A percentile compares a stretch with the other conserved stretches of the same genome.
Evolutionary conservation across 2,888 invertebrate species (phyloP).

Genomic region (Chymomyza fuscimana): DNA sequence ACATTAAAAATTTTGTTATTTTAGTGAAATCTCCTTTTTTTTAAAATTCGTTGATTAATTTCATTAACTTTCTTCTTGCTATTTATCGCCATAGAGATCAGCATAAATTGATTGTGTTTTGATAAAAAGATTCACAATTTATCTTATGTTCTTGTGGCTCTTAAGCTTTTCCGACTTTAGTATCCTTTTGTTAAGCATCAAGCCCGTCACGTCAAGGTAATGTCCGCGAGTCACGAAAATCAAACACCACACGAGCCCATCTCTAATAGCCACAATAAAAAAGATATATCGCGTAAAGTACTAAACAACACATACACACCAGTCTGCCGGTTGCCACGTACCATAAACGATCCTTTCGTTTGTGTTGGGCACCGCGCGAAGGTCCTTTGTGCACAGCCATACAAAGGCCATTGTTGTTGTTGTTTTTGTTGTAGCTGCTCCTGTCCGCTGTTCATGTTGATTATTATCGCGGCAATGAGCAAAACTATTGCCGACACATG

Average conservation of each 20-base stretch:
- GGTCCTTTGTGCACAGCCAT: background rate
- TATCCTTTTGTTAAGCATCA: no score
- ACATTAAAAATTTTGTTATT: no score
- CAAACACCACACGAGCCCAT: background rate
- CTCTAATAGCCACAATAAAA: background rate
- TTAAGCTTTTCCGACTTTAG: no score
- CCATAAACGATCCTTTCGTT: constrained; percentile 70
- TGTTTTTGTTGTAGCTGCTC: background rate
- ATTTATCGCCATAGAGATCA: no score
- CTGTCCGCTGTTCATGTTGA: constrained; percentile 63
- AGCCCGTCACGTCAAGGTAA: no score
- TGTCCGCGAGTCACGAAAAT: no score
- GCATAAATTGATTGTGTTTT: no score
- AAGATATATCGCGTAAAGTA: background rate
- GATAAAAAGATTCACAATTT: no score
- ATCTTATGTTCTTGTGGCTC: no score
- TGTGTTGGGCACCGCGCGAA: constrained; percentile 34
- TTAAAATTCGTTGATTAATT: no score
- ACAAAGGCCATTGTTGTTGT: constrained; percentile 68
- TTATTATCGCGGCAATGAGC: constrained; percentile 79
- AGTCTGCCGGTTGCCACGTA: constrained; percentile 46
- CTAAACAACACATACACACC: background rate
- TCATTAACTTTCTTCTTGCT: no score
- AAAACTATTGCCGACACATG: constrained; percentile 80
- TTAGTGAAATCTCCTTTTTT: no score